Evolutionary conservation across 2,888 invertebrate genomes (phyloP), one percentile per base, ranked within the genome.

Genomic region (Trichogramma dendrolimi): DNA sequence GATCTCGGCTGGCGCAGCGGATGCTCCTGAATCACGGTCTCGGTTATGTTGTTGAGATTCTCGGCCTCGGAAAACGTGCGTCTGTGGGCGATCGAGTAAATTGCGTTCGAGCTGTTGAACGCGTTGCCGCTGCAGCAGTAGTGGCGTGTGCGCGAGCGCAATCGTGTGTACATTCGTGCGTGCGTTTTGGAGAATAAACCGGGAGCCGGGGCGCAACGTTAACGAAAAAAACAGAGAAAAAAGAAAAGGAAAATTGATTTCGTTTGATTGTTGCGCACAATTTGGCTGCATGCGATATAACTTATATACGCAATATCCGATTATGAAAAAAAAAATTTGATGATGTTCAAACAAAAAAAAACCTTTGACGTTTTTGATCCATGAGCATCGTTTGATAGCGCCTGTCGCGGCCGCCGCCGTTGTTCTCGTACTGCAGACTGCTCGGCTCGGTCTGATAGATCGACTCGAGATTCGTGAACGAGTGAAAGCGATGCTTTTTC

Each of bases 21-120:
- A 56, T 72, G 72, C 57, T 75, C 75, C 49, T 76, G 73, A 55
- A 76, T 75, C 62, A 76, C 72, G 11, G 75, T 76, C 60, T 76
- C 73, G n/a, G 73, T 75, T 47, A 75, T 71, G 56, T 76, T 75
- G 69, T 75, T 72, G 8, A 62, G 49, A 42, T 62, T 62, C 58
- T 76, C 76, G 39, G 75, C 68, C 53, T 72, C 70, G 61, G 74
- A 71, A 65, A 71, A 70, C 40, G 71, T 67, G 4, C 72, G 69
- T 7, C 66, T 68, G 61, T 73, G 72, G 10, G 69, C 71, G 44
- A 67, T 67, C 47, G 64, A 44, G 48, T 56, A 60, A 70, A 53
- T 47, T 43, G 67, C 70, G 67, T 55, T 70, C 66, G 49, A 62
- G 63, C 50, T 46, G 47, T 48, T 67, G 67, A 54, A 69, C 63